Percentiles rank a stretch among this genome's conserved stretches.
These are phyloP conservation scores for Girardia tigrina DNA, from an alignment of 2,888 invertebrate species.

Conservation along the genomic window DNA sequence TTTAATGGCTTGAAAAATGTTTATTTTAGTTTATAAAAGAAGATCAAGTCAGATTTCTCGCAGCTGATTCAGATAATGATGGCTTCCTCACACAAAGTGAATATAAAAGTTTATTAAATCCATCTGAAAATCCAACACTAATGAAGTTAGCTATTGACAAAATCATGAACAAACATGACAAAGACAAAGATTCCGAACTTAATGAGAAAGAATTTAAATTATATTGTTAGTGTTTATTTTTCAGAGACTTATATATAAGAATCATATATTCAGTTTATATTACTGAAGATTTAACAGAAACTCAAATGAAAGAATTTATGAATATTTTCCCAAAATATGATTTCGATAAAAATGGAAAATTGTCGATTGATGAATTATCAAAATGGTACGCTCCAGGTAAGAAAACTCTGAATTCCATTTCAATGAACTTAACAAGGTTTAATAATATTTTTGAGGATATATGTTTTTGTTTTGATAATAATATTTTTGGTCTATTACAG, in stretches of 20 bases:
- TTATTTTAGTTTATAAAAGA: neutral
- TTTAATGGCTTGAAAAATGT: too few relatives aligned
- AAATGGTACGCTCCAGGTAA: constrained; percentile 14
- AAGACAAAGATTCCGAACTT: neutral
- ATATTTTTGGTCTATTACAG: too few relatives aligned
- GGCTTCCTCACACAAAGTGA: neutral
- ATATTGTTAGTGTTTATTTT: neutral
- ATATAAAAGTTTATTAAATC: constrained; percentile 14
- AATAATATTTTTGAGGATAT: neutral
- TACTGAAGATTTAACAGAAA: neutral
- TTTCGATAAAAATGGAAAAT: neutral
- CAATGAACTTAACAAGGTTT: neutral
- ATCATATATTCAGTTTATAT: neutral
- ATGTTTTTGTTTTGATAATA: too few relatives aligned
- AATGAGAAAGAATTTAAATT: constrained; percentile 13
- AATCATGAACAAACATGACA: neutral
- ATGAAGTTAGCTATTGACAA: neutral
- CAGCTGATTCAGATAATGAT: constrained; percentile 3
- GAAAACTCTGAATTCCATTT: neutral
- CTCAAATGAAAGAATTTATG: neutral
- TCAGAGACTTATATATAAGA: neutral
- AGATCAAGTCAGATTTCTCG: neutral
- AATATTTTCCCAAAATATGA: constrained; percentile 9
- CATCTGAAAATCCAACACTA: neutral
- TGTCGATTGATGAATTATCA: constrained; percentile 13